A percentile compares a stretch with the other conserved stretches of the same genome.
Conservation (phyloP, 2,888 invertebrate genomes). For the Drosophila borealis region DNA sequence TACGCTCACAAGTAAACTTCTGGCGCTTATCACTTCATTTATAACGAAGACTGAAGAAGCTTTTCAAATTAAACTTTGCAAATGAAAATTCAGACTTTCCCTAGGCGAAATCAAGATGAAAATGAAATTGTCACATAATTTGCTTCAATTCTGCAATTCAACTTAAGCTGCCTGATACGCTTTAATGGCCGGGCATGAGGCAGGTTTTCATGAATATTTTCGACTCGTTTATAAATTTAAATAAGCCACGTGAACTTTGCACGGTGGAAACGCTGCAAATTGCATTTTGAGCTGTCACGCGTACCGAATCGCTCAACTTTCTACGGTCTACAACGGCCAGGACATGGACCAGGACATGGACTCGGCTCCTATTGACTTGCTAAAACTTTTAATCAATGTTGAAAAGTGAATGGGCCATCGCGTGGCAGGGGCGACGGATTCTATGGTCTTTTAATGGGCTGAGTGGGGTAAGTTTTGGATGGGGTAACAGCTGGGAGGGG, state of each 20-base stretch:
- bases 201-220: constrained; percentile 50
- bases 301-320: constrained; percentile 40
- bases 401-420: constrained; percentile 28
- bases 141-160: background rate
- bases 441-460: constrained; percentile 6
- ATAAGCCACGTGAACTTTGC: constrained; percentile 46
- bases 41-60: no score
- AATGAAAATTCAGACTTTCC: no score
- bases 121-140: constrained; percentile 4
- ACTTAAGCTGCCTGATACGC: background rate
- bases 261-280: constrained; percentile 61
- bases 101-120: constrained; percentile 3
- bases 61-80: no score
- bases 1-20: no score
- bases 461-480: background rate
- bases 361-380: constrained; percentile 64
- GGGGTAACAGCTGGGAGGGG: background rate
- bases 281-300: constrained; percentile 70
- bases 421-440: background rate
- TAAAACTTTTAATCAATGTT: constrained; percentile 71
- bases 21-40: no score
- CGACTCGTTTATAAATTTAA: constrained; percentile 58
- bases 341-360: constrained; percentile 4
- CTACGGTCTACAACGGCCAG: background rate
- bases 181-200: constrained; percentile 1